Percentiles rank a stretch among this genome's conserved stretches.
These are phyloP conservation scores for Hipparchia semele DNA, from an alignment of 2,888 invertebrate genomes.

Conservation along the genomic window DNA sequence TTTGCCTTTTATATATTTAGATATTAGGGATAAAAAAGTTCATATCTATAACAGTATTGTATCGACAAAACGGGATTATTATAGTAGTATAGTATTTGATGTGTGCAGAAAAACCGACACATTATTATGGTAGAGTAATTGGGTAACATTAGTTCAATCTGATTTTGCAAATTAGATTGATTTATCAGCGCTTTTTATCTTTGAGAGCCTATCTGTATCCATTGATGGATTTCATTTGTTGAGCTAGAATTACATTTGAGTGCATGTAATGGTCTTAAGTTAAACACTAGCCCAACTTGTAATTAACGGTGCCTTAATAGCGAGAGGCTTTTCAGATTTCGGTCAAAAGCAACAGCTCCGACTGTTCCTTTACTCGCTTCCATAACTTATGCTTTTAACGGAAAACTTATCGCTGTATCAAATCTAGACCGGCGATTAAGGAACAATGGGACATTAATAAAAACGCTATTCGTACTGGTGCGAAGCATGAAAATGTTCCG, in stretches of 20 bases:
- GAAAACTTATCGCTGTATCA: conserved; percentile 71
- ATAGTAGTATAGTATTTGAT: too few relatives aligned
- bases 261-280: neutral
- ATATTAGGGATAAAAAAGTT: too few relatives aligned
- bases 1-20: too few relatives aligned
- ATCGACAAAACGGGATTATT: too few relatives aligned
- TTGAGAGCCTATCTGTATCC: too few relatives aligned
- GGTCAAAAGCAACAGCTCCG: conserved; percentile 55
- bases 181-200: too few relatives aligned
- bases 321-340: conserved; percentile 53
- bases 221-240: too few relatives aligned
- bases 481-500: conserved; percentile 69
- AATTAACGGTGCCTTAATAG: neutral
- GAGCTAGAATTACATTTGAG: neutral
- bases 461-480: conserved; percentile 62
- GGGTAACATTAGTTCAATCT: too few relatives aligned
- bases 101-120: too few relatives aligned
- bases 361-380: conserved; percentile 59
- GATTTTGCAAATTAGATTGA: too few relatives aligned
- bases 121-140: too few relatives aligned
- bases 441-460: conserved; percentile 79
- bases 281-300: neutral
- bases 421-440: conserved; percentile 73
- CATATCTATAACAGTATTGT: too few relatives aligned
- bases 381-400: conserved; percentile 69